Evolutionary conservation across 2,888 invertebrate genomes (phyloP), one percentile per base, ranked within the genome.

Genomic region (Habroteleia sp.): DNA sequence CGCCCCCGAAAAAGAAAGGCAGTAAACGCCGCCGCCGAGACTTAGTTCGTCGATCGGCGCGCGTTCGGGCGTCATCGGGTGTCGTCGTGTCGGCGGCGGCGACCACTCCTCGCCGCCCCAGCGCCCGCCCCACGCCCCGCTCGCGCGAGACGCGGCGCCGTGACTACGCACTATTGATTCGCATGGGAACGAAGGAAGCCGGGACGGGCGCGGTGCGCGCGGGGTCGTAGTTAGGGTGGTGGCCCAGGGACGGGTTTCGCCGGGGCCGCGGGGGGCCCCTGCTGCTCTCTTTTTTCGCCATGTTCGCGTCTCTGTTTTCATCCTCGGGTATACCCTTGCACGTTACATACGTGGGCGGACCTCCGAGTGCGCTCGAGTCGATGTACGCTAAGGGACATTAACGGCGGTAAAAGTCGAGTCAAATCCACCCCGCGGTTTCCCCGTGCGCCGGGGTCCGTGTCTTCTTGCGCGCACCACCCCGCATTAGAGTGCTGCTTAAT

Each of bases 91-190:
- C 52, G 56, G 74, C 37, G 74, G 71, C 74, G 69, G 71, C 77
- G 72, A 74, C 79, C 76, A 72, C 74, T 77, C 76, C 76, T 73
- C 79, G 63, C 41, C 73, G 69, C 75, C 78, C 77, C 56, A 23
- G 27, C 17, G 35, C 52, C 62, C 23, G 27, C 44, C 41, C 13
- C 11, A 11, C 4, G 23, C 13, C 35, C 39, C 41, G 69, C 76
- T 74, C 77, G 75, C 52, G 71, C 79, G 77, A 79, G 80, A 78
- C 80, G 79, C 81, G 81, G 79, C 78, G 82, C 79, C 78, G 81
- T 82, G 83, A 84, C 85, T 86, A 86, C 87, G 87, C 87, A 87
- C 87, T 87, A 87, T 87, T 87, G 87, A 87, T 87, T 87, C 87
- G 87, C 84, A 83, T 76, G 82, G 83, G 76, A 80, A 41, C 65